Evolutionary conservation across 2,888 invertebrate species (phyloP).

Genomic region (Cryptus viduatorius): DNA sequence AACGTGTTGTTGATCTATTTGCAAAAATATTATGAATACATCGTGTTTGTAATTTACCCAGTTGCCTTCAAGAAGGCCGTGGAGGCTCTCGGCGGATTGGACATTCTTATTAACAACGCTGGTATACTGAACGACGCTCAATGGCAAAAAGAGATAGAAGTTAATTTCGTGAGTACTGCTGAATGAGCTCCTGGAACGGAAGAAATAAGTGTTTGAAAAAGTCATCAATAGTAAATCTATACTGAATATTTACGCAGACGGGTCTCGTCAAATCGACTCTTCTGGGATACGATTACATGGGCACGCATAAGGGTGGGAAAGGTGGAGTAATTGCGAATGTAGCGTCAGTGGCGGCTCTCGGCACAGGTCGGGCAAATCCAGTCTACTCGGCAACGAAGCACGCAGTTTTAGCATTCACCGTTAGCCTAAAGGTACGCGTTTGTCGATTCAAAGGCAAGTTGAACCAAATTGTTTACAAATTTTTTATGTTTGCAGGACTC

Average conservation of each 20-base stretch:
- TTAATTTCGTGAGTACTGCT: constrained; percentile 78
- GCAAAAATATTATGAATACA: too few species aligned
- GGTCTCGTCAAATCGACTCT: constrained; percentile 83
- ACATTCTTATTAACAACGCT: constrained; percentile 86
- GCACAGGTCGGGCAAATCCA: constrained; percentile 85
- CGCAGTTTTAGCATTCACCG: constrained; percentile 79
- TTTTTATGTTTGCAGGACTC: not conserved
- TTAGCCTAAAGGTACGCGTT: constrained; percentile 73
- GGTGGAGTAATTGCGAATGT: constrained; percentile 89
- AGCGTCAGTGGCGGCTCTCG: constrained; percentile 87
- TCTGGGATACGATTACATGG: constrained; percentile 84
- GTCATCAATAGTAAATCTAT: not conserved
- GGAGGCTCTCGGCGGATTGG: constrained; percentile 84
- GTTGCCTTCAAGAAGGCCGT: constrained; percentile 84
- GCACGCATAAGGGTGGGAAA: constrained; percentile 84
- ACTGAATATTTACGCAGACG: constrained; percentile 75
- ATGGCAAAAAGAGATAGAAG: constrained; percentile 79
- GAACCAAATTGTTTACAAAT: too few species aligned
- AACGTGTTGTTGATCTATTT: not conserved
- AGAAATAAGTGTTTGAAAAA: not conserved
- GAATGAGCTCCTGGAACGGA: not conserved
- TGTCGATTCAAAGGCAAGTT: too few species aligned
- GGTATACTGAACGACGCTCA: constrained; percentile 78
- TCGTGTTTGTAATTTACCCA: constrained; percentile 61
- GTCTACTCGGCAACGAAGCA: constrained; percentile 87